phyloP scores from a whole-genome alignment of 2,888 invertebrate genomes.

The Drosophila yooni region DNA sequence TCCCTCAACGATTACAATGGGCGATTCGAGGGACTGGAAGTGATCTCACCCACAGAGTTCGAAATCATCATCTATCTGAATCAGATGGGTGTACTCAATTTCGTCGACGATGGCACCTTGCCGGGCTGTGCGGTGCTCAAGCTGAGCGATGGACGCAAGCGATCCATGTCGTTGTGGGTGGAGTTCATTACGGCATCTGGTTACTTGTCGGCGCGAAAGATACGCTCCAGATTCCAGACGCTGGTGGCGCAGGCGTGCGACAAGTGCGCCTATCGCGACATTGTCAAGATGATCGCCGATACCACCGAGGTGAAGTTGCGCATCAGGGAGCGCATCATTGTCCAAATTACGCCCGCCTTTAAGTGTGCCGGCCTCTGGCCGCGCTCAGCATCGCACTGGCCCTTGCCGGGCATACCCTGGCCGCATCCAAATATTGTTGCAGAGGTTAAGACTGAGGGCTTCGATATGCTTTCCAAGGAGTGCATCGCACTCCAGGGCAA shows the following conservation, averaged over 20 bases:
- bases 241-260: conserved; percentile 96
- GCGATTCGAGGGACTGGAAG: conserved; percentile 95
- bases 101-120: conserved; percentile 97
- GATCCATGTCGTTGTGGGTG: conserved; percentile 99
- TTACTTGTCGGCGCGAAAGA: conserved; percentile 97
- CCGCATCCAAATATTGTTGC: conserved; percentile 96
- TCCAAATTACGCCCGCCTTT: conserved; percentile 98
- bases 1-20: conserved; percentile 95
- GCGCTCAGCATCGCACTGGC: conserved; percentile 97
- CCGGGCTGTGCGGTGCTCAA: conserved; percentile 97
- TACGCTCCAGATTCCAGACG: conserved; percentile 96
- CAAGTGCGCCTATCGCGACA: conserved; percentile 96
- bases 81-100: conserved; percentile 99
- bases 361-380: conserved; percentile 98
- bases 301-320: conserved; percentile 96
- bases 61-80: conserved; percentile 98
- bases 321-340: conserved; percentile 95
- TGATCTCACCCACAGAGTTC: conserved; percentile 96
- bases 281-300: conserved; percentile 97
- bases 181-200: conserved; percentile 99
- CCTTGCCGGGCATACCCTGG: conserved; percentile 95
- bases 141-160: conserved; percentile 96
- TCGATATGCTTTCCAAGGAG: conserved; percentile 96
- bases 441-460: conserved; percentile 97
- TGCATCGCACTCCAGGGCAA: conserved; percentile 93